A percentile compares a stretch with the other conserved stretches of the same genome.
These are phyloP conservation scores for Ectemnius cavifrons DNA, from an alignment of 2,888 invertebrate genomes.

Conservation along the genomic window DNA sequence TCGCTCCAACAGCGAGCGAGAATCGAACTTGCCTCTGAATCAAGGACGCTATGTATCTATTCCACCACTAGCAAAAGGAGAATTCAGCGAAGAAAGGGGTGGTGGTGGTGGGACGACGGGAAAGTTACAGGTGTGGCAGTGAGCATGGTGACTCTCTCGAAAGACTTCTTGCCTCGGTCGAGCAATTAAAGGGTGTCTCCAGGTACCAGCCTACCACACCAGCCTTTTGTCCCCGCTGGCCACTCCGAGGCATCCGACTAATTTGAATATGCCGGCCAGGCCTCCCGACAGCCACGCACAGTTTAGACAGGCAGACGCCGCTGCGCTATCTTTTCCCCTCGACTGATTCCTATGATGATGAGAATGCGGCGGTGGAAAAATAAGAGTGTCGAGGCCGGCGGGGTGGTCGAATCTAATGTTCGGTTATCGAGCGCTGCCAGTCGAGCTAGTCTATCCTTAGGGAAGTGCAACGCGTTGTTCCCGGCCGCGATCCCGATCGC, in stretches of 20 bases:
- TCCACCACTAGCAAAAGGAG: too few relatives aligned
- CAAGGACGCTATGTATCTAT: too few relatives aligned
- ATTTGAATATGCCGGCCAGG: constrained; percentile 10
- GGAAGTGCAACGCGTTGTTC: constrained; percentile 39
- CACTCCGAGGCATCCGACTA: not conserved
- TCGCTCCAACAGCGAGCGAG: too few relatives aligned
- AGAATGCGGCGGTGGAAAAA: not conserved
- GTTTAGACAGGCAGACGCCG: not conserved
- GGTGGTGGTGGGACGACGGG: too few relatives aligned
- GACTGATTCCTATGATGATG: not conserved
- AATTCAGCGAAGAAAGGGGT: too few relatives aligned
- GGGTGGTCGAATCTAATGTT: constrained; percentile 26
- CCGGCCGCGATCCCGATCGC: constrained; percentile 56
- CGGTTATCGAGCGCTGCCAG: constrained; percentile 50
- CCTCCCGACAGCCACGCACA: not conserved
- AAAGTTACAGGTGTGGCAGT: too few relatives aligned
- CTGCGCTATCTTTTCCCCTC: not conserved
- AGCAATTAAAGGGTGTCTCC: constrained; percentile 29
- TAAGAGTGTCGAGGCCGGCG: constrained; percentile 18
- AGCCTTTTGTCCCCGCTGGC: constrained; percentile 1
- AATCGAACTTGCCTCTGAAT: too few relatives aligned
- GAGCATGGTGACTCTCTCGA: constrained; percentile 11
- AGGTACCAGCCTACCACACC: not conserved
- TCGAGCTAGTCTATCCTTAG: constrained; percentile 18
- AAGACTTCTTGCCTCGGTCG: constrained; percentile 23